Percentiles rank a stretch among this genome's conserved stretches.
phyloP scores from a whole-genome alignment of 2,797 vertebrate genomes.

The Chaetophractus vellerosus region DNA sequence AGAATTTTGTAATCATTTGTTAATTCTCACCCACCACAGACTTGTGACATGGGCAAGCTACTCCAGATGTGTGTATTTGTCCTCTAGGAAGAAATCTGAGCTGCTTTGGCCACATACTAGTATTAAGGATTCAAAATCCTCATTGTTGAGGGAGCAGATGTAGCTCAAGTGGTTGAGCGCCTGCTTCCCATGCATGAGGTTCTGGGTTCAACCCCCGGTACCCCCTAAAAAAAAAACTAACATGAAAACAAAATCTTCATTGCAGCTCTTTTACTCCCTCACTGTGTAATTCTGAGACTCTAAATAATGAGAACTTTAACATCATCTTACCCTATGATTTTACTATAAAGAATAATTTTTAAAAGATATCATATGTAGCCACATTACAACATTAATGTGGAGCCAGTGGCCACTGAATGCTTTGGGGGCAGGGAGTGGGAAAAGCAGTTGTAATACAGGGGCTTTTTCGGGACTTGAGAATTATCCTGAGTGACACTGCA shows the following conservation, averaged over 20 bases:
- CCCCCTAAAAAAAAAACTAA: too few species aligned
- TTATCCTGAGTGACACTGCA: too few species aligned
- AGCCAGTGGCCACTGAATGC: too few species aligned
- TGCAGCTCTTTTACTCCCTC: background rate
- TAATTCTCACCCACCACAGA: slow-evolving; percentile 69
- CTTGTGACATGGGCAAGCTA: slow-evolving; percentile 64
- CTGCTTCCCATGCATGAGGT: too few species aligned
- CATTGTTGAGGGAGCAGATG: background rate
- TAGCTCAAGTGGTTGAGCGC: too few species aligned
- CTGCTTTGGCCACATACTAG: background rate
- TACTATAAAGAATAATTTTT: slow-evolving; percentile 23
- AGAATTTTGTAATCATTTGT: slow-evolving; percentile 82
- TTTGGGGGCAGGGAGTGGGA: too few species aligned
- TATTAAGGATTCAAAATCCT: slow-evolving; percentile 6
- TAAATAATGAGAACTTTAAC: slow-evolving; percentile 13
- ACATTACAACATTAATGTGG: too few species aligned
- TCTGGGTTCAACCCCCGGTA: too few species aligned
- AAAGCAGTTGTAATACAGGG: too few species aligned
- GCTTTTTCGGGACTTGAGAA: too few species aligned
- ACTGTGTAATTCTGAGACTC: slow-evolving; percentile 46
- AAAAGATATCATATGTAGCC: background rate
- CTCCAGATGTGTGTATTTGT: slow-evolving; percentile 52
- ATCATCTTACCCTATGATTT: slow-evolving; percentile 33
- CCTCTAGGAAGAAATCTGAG: slow-evolving; percentile 58
- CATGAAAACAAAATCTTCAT: too few species aligned